These are phyloP conservation scores for Laterallus jamaicensis DNA, from an alignment of 2,113 vertebrate species.

Conservation along the genomic window DNA sequence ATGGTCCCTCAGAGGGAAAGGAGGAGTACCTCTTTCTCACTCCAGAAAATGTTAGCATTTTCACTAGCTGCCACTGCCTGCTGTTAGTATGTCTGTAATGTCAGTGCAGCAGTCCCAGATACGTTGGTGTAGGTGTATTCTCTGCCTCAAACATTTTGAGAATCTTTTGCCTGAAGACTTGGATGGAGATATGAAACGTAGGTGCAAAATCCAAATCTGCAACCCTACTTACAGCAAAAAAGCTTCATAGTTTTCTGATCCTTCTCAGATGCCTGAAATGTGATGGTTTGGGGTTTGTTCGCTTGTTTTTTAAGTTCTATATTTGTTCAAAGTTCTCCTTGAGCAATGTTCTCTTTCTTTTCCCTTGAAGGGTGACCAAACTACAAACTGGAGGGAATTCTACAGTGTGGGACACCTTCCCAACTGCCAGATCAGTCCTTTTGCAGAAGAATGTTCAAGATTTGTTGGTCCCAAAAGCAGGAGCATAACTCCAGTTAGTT, in stretches of 20 bases:
- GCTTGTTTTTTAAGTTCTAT: background rate
- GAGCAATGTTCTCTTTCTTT: background rate
- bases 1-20: background rate
- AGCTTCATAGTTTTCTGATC: background rate
- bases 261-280: background rate
- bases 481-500: background rate
- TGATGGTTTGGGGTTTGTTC: background rate
- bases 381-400: background rate
- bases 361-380: background rate
- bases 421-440: background rate
- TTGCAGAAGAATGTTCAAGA: background rate
- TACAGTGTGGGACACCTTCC: rapidly evolving
- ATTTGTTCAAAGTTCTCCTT: background rate
- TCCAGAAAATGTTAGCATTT: background rate
- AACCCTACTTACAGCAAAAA: background rate
- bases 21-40: background rate
- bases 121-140: background rate
- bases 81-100: background rate
- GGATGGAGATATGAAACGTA: background rate
- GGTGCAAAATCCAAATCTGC: background rate
- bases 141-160: background rate
- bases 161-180: background rate
- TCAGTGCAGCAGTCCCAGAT: background rate
- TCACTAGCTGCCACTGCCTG: background rate
- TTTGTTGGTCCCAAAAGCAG: background rate